phyloP scores from a whole-genome alignment of 2,797 vertebrate genomes.

The Amblyraja radiata region DNA sequence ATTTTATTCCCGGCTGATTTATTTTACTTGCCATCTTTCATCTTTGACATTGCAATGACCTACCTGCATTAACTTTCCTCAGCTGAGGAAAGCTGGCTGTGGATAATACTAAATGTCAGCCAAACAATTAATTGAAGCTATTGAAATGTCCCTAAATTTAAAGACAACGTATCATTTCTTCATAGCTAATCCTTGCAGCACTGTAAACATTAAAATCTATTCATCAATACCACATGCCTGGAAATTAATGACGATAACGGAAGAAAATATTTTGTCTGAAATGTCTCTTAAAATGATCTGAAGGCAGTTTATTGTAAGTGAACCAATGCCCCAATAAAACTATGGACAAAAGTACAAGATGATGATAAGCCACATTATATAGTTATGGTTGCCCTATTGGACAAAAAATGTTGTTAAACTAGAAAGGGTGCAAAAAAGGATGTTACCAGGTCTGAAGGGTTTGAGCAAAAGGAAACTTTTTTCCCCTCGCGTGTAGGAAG shows the following conservation, averaged over 20 bases:
- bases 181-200: background rate
- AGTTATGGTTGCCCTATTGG: too few relatives aligned
- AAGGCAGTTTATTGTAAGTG: background rate
- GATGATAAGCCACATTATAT: too few relatives aligned
- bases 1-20: background rate
- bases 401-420: too few relatives aligned
- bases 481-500: too few relatives aligned
- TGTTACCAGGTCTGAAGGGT: too few relatives aligned
- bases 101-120: background rate
- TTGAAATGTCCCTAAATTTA: background rate
- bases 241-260: background rate
- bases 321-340: background rate
- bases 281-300: background rate
- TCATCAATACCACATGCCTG: background rate
- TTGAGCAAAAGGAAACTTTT: too few relatives aligned
- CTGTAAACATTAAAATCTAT: background rate
- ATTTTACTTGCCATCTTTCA: slow-evolving; percentile 8
- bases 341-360: background rate
- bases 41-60: background rate
- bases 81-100: background rate
- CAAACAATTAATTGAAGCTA: background rate
- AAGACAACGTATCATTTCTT: background rate
- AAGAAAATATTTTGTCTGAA: background rate
- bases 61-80: background rate
- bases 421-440: too few relatives aligned